Base-by-base conservation (phyloP, 1,140 invertebrate genomes). In the Liolophura sinensis region DNA sequence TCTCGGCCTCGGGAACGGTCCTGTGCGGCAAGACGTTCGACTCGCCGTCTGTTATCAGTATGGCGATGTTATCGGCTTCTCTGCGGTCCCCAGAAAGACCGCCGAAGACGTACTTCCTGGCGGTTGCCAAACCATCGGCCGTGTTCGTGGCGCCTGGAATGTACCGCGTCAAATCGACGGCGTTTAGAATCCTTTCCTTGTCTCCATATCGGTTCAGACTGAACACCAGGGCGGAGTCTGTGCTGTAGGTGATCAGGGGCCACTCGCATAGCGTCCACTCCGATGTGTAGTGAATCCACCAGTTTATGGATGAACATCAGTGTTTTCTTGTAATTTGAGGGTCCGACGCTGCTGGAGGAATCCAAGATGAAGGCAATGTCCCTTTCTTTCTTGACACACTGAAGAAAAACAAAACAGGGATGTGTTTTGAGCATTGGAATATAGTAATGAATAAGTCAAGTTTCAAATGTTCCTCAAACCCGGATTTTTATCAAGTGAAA, bases 291-390 rank as follows among this genome's bases (percentile, higher is more conserved):
- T 25, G 73, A 70, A 50, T 74, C 73, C 1, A 79, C 70, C 40
- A 81, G 9, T 12, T 54, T 50, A 0, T 60, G 40, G 0, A 79
- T 67, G 47, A 76, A 82, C 22, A 73, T 64, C 15, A 77, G 58
- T 61, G 75, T 75, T 6, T 62, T 27, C 22, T 73, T 20, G 59
- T 77, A 82, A 72, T 82, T 80, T 0, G 48, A 49, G 5, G 55
- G 50, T 14, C 78, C 78, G 20, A 82, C 73, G 60, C 77, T 79
- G n/a, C 74, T 65, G 18, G 77, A 79, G 16, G 75, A 72, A 62
- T 82, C 78, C 48, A 82, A 24, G 0, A 82, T 73, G 61, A 82
- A 76, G 16, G 66, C 70, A 31, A 82, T 74, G 68, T 82, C 80
- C n/a, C 60, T 78, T 78, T 16, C 56, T 67, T 4, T 62, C 27